Conservation (phyloP, 1,140 invertebrate species). For the Tribolium madens region DNA sequence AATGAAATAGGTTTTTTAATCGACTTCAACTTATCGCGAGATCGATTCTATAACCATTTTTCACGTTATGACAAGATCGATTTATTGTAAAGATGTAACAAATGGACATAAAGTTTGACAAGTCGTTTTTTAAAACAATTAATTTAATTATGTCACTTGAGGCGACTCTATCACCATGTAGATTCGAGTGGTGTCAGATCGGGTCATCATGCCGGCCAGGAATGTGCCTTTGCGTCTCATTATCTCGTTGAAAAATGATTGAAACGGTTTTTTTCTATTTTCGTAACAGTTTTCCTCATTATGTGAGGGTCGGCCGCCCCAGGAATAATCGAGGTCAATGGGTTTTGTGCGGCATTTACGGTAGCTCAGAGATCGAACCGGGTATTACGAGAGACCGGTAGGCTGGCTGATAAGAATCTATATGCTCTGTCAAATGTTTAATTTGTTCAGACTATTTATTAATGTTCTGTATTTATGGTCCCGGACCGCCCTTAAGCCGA, state of each 20-base stretch:
- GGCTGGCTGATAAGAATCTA: slow-evolving; percentile 58
- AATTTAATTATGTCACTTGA: background rate
- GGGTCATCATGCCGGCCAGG: background rate
- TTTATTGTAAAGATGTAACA: background rate
- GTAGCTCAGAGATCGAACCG: slow-evolving; percentile 52
- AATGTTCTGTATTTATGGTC: slow-evolving; percentile 61
- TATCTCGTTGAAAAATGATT: background rate
- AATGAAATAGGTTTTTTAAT: background rate
- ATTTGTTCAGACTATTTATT: slow-evolving; percentile 62
- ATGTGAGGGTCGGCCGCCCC: slow-evolving; percentile 15
- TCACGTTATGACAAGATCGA: background rate
- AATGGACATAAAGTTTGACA: background rate
- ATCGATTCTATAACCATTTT: background rate
- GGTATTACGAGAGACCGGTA: slow-evolving; percentile 55
- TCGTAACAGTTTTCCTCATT: background rate
- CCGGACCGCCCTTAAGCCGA: slow-evolving; percentile 52
- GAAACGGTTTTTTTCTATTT: background rate
- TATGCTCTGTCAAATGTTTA: slow-evolving; percentile 62
- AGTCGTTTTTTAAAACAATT: background rate
- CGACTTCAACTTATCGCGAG: background rate
- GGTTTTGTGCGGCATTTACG: slow-evolving; percentile 42
- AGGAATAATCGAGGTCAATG: slow-evolving; percentile 44
- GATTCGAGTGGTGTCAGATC: background rate
- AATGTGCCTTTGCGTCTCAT: background rate
- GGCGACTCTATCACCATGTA: background rate